Conservation (phyloP, 2,888 invertebrate genomes). For the Catocala fraxini region DNA sequence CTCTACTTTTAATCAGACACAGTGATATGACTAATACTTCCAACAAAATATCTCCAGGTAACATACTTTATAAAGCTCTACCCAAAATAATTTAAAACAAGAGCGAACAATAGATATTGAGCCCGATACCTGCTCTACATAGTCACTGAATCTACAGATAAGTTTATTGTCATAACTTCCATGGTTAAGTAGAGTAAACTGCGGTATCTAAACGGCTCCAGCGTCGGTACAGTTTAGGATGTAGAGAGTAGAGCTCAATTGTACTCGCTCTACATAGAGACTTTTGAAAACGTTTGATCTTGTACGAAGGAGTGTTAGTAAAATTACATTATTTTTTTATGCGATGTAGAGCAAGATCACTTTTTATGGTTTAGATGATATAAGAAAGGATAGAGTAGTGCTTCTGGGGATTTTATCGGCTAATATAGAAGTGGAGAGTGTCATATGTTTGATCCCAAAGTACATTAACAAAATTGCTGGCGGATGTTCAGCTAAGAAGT, state of each 20-base stretch:
- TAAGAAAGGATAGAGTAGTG: no score
- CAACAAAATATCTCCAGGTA: no score
- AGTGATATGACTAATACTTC: no score
- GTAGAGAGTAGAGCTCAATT: conserved; percentile 22
- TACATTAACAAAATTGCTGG: no score
- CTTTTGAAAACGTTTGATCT: conserved; percentile 25
- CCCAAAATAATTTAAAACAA: neutral
- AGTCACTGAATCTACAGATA: conserved; percentile 6
- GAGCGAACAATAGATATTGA: neutral
- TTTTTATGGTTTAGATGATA: no score
- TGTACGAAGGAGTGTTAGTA: neutral
- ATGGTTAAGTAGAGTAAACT: conserved; percentile 13
- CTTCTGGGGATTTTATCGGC: no score
- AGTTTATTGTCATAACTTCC: conserved; percentile 16
- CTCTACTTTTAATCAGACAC: no score
- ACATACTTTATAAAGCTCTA: neutral
- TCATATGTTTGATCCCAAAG: no score
- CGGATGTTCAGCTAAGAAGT: no score
- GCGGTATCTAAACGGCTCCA: conserved; percentile 36
- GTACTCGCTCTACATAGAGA: conserved; percentile 35
- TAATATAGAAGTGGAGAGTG: no score
- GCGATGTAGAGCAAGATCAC: no score
- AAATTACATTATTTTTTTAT: neutral
- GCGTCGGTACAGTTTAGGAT: conserved; percentile 28
- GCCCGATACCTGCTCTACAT: neutral